Evolutionary conservation across 2,113 vertebrate genomes (phyloP), one percentile per base, ranked within the genome.

Genomic region (Philantomba maxwellii): DNA sequence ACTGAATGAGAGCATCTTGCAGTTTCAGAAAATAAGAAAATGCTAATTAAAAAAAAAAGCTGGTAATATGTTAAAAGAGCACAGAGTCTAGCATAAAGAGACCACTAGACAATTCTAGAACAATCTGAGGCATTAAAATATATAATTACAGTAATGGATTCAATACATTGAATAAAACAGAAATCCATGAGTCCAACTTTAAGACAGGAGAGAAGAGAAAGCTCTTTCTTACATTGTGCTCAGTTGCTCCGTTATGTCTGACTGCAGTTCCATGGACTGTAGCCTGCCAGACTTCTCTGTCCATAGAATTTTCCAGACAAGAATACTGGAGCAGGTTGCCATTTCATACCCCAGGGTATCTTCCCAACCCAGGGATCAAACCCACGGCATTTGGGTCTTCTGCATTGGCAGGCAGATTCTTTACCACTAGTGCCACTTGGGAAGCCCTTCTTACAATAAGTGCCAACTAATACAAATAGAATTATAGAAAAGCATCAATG

Each of bases 21-120:
- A 75, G 2, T 87, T 55, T 30, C 77, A 85, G 47, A 85, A 98
- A 49, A 25, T 87, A 89, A 97, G 87, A 86, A 95, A 82, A 93
- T 85, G 39, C n/a, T 88, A 15, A 80, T 78, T 53, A 30, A 55
- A 90, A 36, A 55, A 78, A 60, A 28, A 28, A 30, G 28, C 15
- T 43, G 43, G 6, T 8, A 81, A 58, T 30, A 25, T 33, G 25
- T 43, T 23, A 60, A 12, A 87, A 84, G 64, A 25, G 21, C 60
- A 86, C 36, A 87, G 21, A n/a, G 73, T 62, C 91, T 91, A 82
- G 36, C n/a, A 15, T 97, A 26, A 91, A 89, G 25, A 58, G 11
- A 6, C 43, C 21, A 47, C 73, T 95, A 26, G 14, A 91, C 7
- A 82, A 91, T 80, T 53, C 36, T 26, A 25, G 91, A 53, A 45